phyloP scores from a whole-genome alignment of 2,888 invertebrate species.

The Erebia epiphron region DNA sequence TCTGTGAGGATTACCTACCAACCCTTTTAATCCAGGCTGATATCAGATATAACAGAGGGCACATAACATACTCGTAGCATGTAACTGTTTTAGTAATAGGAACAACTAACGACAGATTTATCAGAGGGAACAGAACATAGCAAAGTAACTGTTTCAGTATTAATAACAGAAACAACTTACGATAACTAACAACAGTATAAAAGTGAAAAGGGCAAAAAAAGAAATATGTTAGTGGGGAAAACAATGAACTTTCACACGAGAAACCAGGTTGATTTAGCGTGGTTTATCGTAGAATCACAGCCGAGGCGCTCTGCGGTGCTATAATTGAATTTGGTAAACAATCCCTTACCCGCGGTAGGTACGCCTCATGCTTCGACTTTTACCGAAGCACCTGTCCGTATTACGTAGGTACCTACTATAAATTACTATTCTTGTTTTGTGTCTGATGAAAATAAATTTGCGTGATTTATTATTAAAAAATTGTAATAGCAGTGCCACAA shows the following conservation, averaged over 20 bases:
- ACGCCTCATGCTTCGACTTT: constrained; percentile 53
- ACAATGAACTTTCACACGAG: constrained; percentile 79
- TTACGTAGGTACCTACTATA: constrained; percentile 44
- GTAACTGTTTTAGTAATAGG: too few species aligned
- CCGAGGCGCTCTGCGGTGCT: constrained; percentile 62
- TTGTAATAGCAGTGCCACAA: too few species aligned
- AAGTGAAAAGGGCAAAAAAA: constrained; percentile 42
- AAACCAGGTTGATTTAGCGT: constrained; percentile 69
- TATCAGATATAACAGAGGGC: too few species aligned
- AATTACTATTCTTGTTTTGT: not conserved
- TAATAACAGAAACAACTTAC: not conserved
- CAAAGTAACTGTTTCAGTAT: not conserved
- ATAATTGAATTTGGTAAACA: constrained; percentile 79
- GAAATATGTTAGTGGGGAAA: constrained; percentile 56
- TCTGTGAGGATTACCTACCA: too few species aligned
- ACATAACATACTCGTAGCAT: too few species aligned
- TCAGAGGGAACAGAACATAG: not conserved
- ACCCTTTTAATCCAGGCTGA: too few species aligned
- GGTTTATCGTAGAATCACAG: constrained; percentile 72
- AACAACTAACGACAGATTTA: too few species aligned
- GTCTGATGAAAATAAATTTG: too few species aligned
- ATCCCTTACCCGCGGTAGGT: constrained; percentile 64
- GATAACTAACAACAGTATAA: constrained; percentile 8
- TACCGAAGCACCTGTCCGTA: constrained; percentile 59
- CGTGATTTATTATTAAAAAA: too few species aligned